Percentiles rank a stretch among this genome's conserved stretches.
These are phyloP conservation scores for Tympanoctomys barrerae DNA, from an alignment of 2,797 vertebrate species.

Conservation along the genomic window DNA sequence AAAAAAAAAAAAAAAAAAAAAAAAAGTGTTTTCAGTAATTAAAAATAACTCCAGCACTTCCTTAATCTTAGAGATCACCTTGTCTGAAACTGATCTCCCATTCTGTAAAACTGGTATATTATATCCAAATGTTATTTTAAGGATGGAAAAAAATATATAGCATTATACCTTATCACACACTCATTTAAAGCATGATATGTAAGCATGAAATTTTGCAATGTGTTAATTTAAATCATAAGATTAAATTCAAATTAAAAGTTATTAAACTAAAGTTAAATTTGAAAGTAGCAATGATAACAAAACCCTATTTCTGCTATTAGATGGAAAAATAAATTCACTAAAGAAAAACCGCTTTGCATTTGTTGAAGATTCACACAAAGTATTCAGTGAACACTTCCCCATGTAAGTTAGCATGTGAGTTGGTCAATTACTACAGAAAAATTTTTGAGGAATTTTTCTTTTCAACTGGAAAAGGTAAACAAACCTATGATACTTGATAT, in stretches of 20 bases:
- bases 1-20: too few relatives aligned
- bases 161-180: background rate
- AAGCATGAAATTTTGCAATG: background rate
- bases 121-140: background rate
- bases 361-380: slow-evolving; percentile 20
- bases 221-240: background rate
- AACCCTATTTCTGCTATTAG: background rate
- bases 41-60: too few relatives aligned
- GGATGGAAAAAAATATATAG: background rate
- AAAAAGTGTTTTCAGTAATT: background rate
- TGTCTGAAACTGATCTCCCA: slow-evolving; percentile 14
- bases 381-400: background rate
- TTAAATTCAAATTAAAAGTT: slow-evolving; percentile 41
- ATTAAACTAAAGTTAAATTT: background rate
- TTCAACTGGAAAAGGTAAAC: slow-evolving; percentile 42
- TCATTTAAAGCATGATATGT: background rate
- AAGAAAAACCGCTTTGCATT: slow-evolving; percentile 35
- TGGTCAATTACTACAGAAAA: background rate
- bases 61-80: background rate
- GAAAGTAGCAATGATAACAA: background rate
- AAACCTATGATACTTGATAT: background rate
- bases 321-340: slow-evolving; percentile 13
- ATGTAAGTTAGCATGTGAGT: background rate
- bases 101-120: background rate
- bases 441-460: background rate